Conservation (phyloP, 2,888 invertebrate genomes). For the Mechanitis mazaeus region DNA sequence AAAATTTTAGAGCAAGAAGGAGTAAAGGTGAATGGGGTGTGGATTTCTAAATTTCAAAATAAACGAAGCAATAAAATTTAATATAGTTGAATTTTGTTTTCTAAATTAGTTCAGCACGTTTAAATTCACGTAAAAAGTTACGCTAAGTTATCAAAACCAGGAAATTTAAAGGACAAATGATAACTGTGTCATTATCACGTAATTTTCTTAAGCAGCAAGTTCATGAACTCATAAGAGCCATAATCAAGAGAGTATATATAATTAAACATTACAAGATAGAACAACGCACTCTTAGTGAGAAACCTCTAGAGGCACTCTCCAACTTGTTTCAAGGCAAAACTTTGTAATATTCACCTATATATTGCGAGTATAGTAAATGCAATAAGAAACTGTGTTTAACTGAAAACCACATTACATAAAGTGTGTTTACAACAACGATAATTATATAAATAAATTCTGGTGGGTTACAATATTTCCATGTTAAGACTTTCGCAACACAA, state of each 20-base stretch:
- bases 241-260: conserved; percentile 10
- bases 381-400: conserved; percentile 12
- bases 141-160: no score
- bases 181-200: background rate
- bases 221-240: conserved; percentile 7
- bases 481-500: no score
- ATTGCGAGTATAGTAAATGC: conserved; percentile 14
- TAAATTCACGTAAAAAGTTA: no score
- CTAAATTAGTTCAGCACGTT: no score
- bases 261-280: conserved; percentile 16
- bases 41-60: no score
- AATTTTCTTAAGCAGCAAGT: conserved; percentile 5
- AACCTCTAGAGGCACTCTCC: conserved; percentile 19
- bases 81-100: no score
- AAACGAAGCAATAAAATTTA: no score
- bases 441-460: no score
- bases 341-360: conserved; percentile 19
- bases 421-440: background rate
- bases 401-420: conserved; percentile 1
- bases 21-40: no score
- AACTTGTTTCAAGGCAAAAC: conserved; percentile 16
- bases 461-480: no score
- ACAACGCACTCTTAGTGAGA: conserved; percentile 14
- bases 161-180: no score
- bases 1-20: no score